These are phyloP conservation scores for Hydrozoanthus gracilis DNA, from an alignment of 92 coral and sea anemone genomes.

Conservation along the genomic window DNA sequence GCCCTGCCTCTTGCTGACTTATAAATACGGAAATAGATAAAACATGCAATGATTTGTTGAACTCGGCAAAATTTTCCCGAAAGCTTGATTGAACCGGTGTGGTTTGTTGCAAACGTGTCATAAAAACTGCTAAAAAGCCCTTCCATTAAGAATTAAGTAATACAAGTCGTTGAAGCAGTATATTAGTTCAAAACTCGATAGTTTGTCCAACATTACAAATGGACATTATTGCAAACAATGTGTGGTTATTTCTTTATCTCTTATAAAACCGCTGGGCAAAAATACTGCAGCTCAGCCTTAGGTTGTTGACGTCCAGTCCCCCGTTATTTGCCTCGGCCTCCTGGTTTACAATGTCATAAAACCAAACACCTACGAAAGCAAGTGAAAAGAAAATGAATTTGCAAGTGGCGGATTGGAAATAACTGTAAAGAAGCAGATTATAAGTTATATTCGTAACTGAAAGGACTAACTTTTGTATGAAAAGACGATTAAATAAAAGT, in stretches of 20 bases:
- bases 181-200: background rate
- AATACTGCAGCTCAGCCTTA: constrained; percentile 43
- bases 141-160: too few species aligned
- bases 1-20: too few species aligned
- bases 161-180: background rate
- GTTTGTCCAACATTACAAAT: background rate
- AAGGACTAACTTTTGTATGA: too few species aligned
- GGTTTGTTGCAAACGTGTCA: too few species aligned
- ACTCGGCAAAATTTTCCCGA: too few species aligned
- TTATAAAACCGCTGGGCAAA: constrained; percentile 42
- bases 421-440: background rate
- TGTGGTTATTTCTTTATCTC: background rate
- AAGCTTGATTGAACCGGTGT: too few species aligned
- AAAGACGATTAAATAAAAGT: too few species aligned
- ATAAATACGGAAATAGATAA: too few species aligned
- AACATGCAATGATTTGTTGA: too few species aligned
- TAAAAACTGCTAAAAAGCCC: too few species aligned
- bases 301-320: constrained; percentile 25
- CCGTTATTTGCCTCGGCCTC: constrained; percentile 9
- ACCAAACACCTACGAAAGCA: constrained; percentile 33
- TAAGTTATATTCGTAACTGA: too few species aligned
- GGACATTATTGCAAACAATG: too few species aligned
- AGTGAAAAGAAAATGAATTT: background rate
- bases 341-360: constrained; percentile 34
- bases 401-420: background rate